Conservation (phyloP, 2,888 invertebrate genomes). For the Cacoxenus indagator region DNA sequence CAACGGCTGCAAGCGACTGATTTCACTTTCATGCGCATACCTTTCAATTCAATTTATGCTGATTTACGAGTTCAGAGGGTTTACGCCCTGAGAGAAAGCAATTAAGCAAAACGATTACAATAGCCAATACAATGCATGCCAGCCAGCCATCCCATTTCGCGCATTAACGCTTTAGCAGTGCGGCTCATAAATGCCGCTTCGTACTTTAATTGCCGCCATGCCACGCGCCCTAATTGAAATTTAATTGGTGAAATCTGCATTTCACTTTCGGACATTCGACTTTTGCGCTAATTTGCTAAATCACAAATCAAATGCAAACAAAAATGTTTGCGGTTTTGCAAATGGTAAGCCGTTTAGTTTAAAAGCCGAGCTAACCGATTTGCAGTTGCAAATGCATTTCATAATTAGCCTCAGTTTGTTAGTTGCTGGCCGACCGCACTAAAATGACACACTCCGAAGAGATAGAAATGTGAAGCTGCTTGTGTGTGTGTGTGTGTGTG, state of each 20-base stretch:
- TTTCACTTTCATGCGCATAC: background rate
- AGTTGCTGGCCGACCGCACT: background rate
- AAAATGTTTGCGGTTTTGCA: background rate
- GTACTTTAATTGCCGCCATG: constrained; percentile 3
- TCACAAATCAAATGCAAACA: background rate
- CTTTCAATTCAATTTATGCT: too few relatives aligned
- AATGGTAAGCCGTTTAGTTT: background rate
- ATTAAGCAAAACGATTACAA: too few relatives aligned
- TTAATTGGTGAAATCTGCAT: constrained; percentile 61
- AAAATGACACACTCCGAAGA: too few relatives aligned
- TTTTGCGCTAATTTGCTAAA: background rate
- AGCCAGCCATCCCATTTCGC: too few relatives aligned
- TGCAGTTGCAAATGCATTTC: too few relatives aligned
- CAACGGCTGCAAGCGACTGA: background rate
- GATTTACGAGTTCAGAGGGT: too few relatives aligned
- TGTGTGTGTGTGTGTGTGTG: background rate
- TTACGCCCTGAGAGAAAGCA: too few relatives aligned
- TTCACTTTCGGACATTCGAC: constrained; percentile 38
- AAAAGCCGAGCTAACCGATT: background rate
- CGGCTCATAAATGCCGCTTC: background rate
- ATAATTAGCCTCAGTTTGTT: background rate
- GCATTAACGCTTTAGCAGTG: constrained; percentile 21
- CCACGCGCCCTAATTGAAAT: constrained; percentile 44
- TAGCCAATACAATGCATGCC: too few relatives aligned
- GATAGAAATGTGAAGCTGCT: too few relatives aligned